These are phyloP conservation scores for Liopterus haemorrhoidalis DNA, from an alignment of 2,888 invertebrate species.

Conservation along the genomic window DNA sequence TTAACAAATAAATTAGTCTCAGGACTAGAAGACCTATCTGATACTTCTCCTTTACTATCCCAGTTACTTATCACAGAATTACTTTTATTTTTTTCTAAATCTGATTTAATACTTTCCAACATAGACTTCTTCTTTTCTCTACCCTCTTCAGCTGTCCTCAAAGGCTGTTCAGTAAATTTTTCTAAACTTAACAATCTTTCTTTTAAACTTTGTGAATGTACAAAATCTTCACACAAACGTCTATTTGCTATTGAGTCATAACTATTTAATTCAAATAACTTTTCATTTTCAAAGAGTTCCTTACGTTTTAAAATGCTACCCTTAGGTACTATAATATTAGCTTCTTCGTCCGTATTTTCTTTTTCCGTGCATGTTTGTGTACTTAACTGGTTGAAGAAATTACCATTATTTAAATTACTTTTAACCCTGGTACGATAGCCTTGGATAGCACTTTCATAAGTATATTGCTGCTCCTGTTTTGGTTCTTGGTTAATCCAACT, in stretches of 20 bases:
- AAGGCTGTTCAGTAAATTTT: conserved; percentile 55
- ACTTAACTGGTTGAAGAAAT: conserved; percentile 32
- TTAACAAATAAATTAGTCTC: conserved; percentile 50
- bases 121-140: conserved; percentile 8
- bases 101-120: conserved; percentile 10
- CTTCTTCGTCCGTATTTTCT: conserved; percentile 40
- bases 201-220: conserved; percentile 63
- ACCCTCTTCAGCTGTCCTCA: conserved; percentile 22
- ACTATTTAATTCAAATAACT: conserved; percentile 48
- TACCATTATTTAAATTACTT: conserved; percentile 37
- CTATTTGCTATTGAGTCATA: conserved; percentile 45
- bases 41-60: conserved; percentile 31
- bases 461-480: no score
- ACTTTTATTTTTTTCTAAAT: conserved; percentile 10
- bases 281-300: conserved; percentile 73
- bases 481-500: neutral
- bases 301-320: conserved; percentile 75
- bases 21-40: conserved; percentile 49
- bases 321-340: conserved; percentile 55
- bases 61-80: conserved; percentile 24
- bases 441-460: conserved; percentile 82
- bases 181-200: conserved; percentile 66
- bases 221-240: conserved; percentile 58
- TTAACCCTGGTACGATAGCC: conserved; percentile 73
- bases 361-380: conserved; percentile 35